Evolutionary conservation across 2,888 invertebrate genomes (phyloP).

Genomic region (Lithophane leautieri): DNA sequence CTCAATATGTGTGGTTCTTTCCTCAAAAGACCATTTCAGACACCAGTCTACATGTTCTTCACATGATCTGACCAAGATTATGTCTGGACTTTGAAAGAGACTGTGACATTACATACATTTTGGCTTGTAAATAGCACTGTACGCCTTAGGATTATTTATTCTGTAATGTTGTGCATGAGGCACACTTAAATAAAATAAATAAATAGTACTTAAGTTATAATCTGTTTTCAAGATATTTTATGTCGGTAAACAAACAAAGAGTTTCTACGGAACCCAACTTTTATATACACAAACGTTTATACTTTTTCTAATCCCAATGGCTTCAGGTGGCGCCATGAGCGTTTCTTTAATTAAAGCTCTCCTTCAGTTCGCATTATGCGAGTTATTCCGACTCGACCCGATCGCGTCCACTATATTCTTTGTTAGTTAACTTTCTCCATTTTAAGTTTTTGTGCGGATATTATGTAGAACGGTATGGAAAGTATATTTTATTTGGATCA

Average conservation of each 20-base stretch:
- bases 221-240: not conserved
- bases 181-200: too few relatives aligned
- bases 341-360: constrained; percentile 68
- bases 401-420: constrained; percentile 57
- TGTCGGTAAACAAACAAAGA: not conserved
- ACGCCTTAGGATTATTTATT: too few relatives aligned
- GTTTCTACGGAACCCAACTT: constrained; percentile 27
- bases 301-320: constrained; percentile 53
- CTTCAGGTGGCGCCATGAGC: constrained; percentile 61
- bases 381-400: constrained; percentile 51
- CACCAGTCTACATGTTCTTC: too few relatives aligned
- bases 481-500: not conserved
- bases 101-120: too few relatives aligned
- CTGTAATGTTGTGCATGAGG: too few relatives aligned
- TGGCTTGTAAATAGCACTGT: too few relatives aligned
- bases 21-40: too few relatives aligned
- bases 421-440: constrained; percentile 66
- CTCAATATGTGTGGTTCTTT: too few relatives aligned
- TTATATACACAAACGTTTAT: constrained; percentile 23
- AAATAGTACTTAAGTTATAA: not conserved
- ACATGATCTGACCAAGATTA: too few relatives aligned
- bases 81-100: too few relatives aligned
- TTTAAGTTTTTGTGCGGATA: constrained; percentile 32
- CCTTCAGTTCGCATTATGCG: constrained; percentile 53
- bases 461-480: not conserved